phyloP scores from a whole-genome alignment of 2,888 invertebrate species.

The Nemoura dubitans region DNA sequence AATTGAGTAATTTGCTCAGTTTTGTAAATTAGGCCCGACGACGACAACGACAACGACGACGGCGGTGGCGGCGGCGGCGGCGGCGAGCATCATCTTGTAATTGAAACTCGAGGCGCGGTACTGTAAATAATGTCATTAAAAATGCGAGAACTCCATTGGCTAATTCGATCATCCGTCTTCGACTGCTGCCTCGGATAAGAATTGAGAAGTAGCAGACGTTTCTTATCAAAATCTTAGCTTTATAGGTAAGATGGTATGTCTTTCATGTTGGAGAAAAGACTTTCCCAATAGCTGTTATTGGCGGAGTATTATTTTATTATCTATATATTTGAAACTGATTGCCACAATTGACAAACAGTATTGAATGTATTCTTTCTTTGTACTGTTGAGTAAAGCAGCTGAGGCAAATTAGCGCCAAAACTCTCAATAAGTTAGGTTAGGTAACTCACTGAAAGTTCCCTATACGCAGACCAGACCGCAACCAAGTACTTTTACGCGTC shows the following conservation, averaged over 20 bases:
- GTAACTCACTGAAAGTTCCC: too few species aligned
- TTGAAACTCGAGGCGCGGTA: not conserved
- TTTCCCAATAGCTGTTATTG: too few species aligned
- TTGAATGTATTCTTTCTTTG: too few species aligned
- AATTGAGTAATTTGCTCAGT: constrained; percentile 36
- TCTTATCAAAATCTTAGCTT: too few species aligned
- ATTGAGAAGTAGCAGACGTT: not conserved
- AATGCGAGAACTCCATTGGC: not conserved
- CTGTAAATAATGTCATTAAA: not conserved
- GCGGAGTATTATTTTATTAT: too few species aligned
- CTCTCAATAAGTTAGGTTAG: too few species aligned
- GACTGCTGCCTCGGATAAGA: not conserved
- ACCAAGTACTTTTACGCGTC: not conserved
- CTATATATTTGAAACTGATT: too few species aligned
- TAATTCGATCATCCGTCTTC: not conserved
- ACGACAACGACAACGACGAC: not conserved
- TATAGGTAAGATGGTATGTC: too few species aligned
- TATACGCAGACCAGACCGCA: not conserved
- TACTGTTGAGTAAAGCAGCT: too few species aligned
- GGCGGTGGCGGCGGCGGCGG: not conserved
- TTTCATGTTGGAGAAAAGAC: too few species aligned
- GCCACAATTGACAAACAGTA: too few species aligned
- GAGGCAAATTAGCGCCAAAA: too few species aligned
- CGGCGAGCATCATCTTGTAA: not conserved
- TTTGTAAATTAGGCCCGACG: constrained; percentile 17